Evolutionary conservation across 2,113 vertebrate genomes (phyloP), one percentile per base, ranked within the genome.

Genomic region (Cyanoderma ruficeps): DNA sequence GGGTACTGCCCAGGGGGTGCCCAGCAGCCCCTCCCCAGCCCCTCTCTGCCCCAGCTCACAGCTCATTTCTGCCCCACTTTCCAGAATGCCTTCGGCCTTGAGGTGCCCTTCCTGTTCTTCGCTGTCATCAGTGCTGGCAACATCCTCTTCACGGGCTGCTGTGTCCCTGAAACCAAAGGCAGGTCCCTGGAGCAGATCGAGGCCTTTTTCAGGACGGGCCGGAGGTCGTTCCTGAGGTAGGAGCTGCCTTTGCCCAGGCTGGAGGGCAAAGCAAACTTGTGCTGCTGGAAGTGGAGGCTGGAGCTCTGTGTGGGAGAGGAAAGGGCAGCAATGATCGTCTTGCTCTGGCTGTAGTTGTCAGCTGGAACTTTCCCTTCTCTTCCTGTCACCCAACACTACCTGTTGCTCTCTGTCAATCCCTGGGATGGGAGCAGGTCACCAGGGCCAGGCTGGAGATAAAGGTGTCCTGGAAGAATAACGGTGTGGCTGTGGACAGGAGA

Each of bases 181-280:
- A 98, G 98, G 88, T 98, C 99, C 0, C 97, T 99, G 97, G 99
- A 99, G 87, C 99, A 99, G 95, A 99, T 99, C 0, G 99, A 99
- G 94, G 97, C 98, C 71, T 99, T 98, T 90, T 99, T 99, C 96
- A 98, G 98, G 78, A 98, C 98, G 0, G 95, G 98, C 21, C 76
- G 97, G 56, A 94, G 91, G 56, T 98, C 98, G 0, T 97, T 98
- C 82, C 92, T 98, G 89, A 97, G 42, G 63, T 98, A 98, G 96
- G 59, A 47, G 44, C 87, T 70, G 41, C 69, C 46, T 57, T 9
- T 30, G 47, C 71, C 14, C 19, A 1, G 20, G 47, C 63, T 74
- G 37, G 19, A 52, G 53, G 44, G 46, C 56, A 63, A 65, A 75
- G 80, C 41, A 21, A 83, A 71, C 0, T 21, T 11, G 42, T 60